These are phyloP conservation scores for Perca schrenkii DNA, from an alignment of 2,113 vertebrate genomes.

Conservation along the genomic window DNA sequence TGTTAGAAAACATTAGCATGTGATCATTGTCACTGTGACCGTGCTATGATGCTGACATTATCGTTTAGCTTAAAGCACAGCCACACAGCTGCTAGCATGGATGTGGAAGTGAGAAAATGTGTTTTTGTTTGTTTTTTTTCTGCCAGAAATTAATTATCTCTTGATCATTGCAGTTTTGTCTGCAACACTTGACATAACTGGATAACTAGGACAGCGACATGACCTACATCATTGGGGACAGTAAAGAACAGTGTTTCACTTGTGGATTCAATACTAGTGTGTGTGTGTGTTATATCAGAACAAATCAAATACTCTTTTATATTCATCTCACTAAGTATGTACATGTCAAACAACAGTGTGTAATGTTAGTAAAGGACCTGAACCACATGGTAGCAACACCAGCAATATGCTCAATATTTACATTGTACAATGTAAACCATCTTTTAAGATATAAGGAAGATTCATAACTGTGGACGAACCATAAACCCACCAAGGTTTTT, in stretches of 20 bases:
- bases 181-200: neutral
- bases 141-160: neutral
- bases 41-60: no score
- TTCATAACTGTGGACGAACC: neutral
- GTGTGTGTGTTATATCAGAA: slow-evolving; percentile 4
- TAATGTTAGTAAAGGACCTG: slow-evolving; percentile 12
- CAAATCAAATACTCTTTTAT: neutral
- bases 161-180: slow-evolving; percentile 29
- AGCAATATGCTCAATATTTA: slow-evolving; percentile 33
- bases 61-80: neutral
- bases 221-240: slow-evolving; percentile 28
- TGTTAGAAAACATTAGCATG: no score
- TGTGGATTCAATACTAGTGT: neutral
- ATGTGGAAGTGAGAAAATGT: neutral
- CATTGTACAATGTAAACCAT: slow-evolving; percentile 22
- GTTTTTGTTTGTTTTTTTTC: neutral
- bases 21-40: no score
- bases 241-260: slow-evolving; percentile 7
- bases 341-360: slow-evolving; percentile 23
- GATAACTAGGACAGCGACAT: slow-evolving; percentile 23
- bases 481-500: slow-evolving; percentile 1
- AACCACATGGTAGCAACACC: slow-evolving; percentile 8
- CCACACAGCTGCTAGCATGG: neutral
- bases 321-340: slow-evolving; percentile 1
- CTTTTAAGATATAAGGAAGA: slow-evolving; percentile 14